Base-by-base conservation (phyloP, 64 coral and sea anemone species). In the Dendrophyllia cribrosa region DNA sequence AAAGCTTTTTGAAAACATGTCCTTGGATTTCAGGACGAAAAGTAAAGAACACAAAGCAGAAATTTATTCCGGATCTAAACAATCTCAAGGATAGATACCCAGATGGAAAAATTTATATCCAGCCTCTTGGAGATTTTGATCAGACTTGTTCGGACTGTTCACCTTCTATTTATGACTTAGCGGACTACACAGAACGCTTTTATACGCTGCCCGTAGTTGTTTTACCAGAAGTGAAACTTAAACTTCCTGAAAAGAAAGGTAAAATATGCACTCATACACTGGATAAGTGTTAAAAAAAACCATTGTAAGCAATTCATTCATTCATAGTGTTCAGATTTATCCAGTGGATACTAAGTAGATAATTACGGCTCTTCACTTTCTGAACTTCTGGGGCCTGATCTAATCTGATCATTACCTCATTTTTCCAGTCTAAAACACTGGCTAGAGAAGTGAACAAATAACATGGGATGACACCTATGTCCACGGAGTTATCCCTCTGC, bases 41-140 rank as follows among this genome's bases (percentile, higher is more conserved):
- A 51, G 75, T 76, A 26, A 78, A 85, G 44, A 67, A 80, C 46
- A 59, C 68, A 71, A 93, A 74, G 17, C 86, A 93, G 87, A 90
- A 61, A 9, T 96, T 93, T 64, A 34, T 72, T 55, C 60, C 95
- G 6, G 65, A 77, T 21, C 91, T 91, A 43, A 86, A 65, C 59
- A 90, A 76, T 44, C 70, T 96, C 56, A 85, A 47, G 7, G 91
- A 87, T 7, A 96, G 89, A 68, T 93, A 96, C 59, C 95, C 95
- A 5, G 91, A 96, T 12, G 95, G 95, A 44, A 90, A 89, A 90
- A 90, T 96, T 7, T 96, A 93, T 23, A 59, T 96, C 20, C 87
- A 86, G 22, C 95, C 91, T 9, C 73, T 96, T 6, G 91, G 95
- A 21, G 95, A 96, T 9, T 96, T 96, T 90, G 59, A 88, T 6